Evolutionary conservation across 2,113 vertebrate genomes (phyloP).

Genomic region (Odontesthes bonariensis): DNA sequence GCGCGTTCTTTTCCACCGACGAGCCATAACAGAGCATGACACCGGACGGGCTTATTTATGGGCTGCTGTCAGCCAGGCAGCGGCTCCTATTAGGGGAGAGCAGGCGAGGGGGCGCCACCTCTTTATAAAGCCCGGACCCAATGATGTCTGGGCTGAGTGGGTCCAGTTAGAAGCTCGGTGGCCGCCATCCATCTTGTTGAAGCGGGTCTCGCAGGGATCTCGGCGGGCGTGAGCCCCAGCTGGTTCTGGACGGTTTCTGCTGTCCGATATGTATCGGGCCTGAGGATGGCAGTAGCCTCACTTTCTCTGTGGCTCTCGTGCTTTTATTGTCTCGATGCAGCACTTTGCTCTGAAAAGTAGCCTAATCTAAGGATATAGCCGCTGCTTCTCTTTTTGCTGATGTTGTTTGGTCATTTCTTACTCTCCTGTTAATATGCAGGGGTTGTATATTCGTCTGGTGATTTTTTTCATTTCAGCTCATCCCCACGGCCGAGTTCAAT

Average conservation of each 20-base stretch:
- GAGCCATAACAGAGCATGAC: too few relatives aligned
- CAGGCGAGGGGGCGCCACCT: conserved; percentile 72
- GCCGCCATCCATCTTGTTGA: conserved; percentile 81
- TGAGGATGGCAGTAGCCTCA: conserved; percentile 25
- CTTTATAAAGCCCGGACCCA: conserved; percentile 79
- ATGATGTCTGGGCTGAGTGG: conserved; percentile 81
- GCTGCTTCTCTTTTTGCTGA: neutral
- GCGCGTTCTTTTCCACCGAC: conserved; percentile 61
- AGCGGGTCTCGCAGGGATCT: conserved; percentile 69
- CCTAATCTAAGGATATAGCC: neutral
- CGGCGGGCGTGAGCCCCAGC: conserved; percentile 61
- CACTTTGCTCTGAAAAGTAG: conserved; percentile 3
- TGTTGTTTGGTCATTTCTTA: neutral
- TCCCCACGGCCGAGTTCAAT: neutral
- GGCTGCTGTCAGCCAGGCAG: conserved; percentile 79
- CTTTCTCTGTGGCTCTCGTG: conserved; percentile 12
- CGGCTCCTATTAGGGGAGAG: conserved; percentile 76
- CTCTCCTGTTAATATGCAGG: neutral
- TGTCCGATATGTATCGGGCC: conserved; percentile 54
- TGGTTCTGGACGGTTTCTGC: conserved; percentile 54
- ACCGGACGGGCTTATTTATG: conserved; percentile 83
- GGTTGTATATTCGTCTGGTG: conserved; percentile 7
- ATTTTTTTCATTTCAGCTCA: conserved; percentile 16
- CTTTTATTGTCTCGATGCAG: conserved; percentile 28
- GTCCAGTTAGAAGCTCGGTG: conserved; percentile 68